Percentiles rank a stretch among this genome's conserved stretches.
Evolutionary conservation across 2,888 invertebrate genomes (phyloP).

Genomic region (Mesochorus sp.): DNA sequence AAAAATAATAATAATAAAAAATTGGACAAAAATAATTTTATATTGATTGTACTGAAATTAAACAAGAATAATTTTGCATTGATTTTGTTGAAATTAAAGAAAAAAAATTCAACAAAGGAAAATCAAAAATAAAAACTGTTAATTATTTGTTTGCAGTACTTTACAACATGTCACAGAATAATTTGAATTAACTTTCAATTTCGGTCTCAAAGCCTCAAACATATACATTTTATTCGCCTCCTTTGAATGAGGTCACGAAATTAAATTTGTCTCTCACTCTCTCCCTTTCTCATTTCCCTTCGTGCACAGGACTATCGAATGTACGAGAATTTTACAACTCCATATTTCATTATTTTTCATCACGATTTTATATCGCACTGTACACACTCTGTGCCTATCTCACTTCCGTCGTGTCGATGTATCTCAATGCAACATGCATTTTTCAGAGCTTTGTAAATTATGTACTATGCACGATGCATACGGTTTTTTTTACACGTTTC

Average conservation of each 20-base stretch:
- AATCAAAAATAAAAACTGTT: too few species aligned
- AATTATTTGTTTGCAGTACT: too few species aligned
- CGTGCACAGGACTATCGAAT: background rate
- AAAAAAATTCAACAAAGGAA: too few species aligned
- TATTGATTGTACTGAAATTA: too few species aligned
- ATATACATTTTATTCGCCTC: background rate
- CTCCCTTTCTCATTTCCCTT: background rate
- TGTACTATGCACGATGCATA: background rate
- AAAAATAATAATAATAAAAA: too few species aligned
- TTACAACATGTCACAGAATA: too few species aligned
- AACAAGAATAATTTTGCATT: too few species aligned
- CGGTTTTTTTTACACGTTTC: background rate
- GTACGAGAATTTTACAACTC: background rate
- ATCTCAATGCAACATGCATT: constrained; percentile 13
- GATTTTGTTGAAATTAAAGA: too few species aligned
- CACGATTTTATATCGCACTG: constrained; percentile 25
- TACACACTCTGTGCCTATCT: background rate
- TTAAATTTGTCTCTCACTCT: background rate
- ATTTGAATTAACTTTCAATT: too few species aligned
- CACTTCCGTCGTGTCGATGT: background rate
- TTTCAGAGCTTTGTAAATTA: constrained; percentile 1
- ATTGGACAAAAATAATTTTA: too few species aligned
- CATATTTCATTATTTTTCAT: constrained; percentile 11
- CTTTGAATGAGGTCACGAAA: background rate
- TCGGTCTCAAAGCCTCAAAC: too few species aligned